Percentiles rank a stretch among this genome's conserved stretches.
phyloP scores from a whole-genome alignment of 2,888 invertebrate genomes.

The Ctenicera cuprea region DNA sequence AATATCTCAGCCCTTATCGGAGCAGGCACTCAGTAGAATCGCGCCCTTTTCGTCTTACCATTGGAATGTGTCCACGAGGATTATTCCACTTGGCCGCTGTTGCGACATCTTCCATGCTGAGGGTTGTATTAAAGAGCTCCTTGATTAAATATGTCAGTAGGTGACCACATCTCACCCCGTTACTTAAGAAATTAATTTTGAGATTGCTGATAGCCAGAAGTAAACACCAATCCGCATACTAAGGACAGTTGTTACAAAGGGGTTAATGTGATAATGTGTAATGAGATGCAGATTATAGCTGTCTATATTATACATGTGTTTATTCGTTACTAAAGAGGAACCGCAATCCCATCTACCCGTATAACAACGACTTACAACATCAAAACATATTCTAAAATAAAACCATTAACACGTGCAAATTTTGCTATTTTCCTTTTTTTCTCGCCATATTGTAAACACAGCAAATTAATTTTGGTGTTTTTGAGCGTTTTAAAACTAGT shows the following conservation, averaged over 20 bases:
- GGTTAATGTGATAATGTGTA: slow-evolving; percentile 8
- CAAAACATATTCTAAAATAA: too few species aligned
- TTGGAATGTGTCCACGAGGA: slow-evolving; percentile 28
- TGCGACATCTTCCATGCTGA: slow-evolving; percentile 42
- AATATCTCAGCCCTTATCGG: slow-evolving; percentile 53
- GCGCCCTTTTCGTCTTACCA: slow-evolving; percentile 6
- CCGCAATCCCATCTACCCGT: too few species aligned
- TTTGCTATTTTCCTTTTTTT: too few species aligned
- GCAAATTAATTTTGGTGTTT: too few species aligned
- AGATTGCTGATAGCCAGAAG: slow-evolving; percentile 19
- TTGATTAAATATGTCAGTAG: slow-evolving; percentile 55
- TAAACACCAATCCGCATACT: neutral
- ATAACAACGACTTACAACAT: too few species aligned
- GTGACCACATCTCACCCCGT: slow-evolving; percentile 50
- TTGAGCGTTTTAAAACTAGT: too few species aligned
- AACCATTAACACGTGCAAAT: too few species aligned
- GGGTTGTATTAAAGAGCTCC: slow-evolving; percentile 50
- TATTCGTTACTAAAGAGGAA: too few species aligned
- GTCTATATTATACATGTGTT: neutral
- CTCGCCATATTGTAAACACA: too few species aligned
- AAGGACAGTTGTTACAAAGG: neutral
- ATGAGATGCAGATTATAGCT: slow-evolving; percentile 1
- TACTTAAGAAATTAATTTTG: slow-evolving; percentile 51
- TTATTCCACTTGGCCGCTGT: slow-evolving; percentile 42
- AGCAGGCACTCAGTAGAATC: slow-evolving; percentile 44